Evolutionary conservation across 2,888 invertebrate genomes (phyloP).

Genomic region (Apodemia hepburni): DNA sequence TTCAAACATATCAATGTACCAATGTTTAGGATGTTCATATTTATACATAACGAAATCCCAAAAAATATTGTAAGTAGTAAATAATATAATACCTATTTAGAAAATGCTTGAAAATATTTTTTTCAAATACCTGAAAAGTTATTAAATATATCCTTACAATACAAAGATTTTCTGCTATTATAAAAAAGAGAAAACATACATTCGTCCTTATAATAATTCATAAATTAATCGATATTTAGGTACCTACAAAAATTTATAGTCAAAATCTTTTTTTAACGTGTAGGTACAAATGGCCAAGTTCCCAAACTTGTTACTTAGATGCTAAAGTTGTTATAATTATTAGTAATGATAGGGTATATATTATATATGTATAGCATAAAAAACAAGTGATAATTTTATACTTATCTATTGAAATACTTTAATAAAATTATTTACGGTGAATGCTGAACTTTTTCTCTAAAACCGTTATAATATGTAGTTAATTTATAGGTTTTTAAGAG

Average conservation of each 20-base stretch:
- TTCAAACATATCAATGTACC: conserved; percentile 37
- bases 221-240: not conserved
- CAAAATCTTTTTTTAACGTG: too few species aligned
- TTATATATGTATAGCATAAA: conserved; percentile 29
- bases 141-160: too few species aligned
- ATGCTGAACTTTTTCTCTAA: conserved; percentile 71
- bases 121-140: too few species aligned
- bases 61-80: not conserved
- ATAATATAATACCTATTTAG: not conserved
- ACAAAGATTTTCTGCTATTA: too few species aligned
- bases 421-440: conserved; percentile 38
- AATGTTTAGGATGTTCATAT: conserved; percentile 15
- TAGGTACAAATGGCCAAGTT: not conserved
- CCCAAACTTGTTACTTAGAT: conserved; percentile 16
- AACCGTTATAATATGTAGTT: conserved; percentile 48
- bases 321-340: conserved; percentile 20
- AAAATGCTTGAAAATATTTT: not conserved
- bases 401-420: conserved; percentile 45
- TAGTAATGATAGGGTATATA: conserved; percentile 27
- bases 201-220: not conserved
- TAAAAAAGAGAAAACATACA: not conserved
- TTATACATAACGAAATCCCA: conserved; percentile 4
- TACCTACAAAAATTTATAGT: too few species aligned
- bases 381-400: conserved; percentile 47
- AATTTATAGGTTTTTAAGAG: conserved; percentile 49